Conservation (phyloP, 2,888 invertebrate species). For the Agapetus fuscipes region DNA sequence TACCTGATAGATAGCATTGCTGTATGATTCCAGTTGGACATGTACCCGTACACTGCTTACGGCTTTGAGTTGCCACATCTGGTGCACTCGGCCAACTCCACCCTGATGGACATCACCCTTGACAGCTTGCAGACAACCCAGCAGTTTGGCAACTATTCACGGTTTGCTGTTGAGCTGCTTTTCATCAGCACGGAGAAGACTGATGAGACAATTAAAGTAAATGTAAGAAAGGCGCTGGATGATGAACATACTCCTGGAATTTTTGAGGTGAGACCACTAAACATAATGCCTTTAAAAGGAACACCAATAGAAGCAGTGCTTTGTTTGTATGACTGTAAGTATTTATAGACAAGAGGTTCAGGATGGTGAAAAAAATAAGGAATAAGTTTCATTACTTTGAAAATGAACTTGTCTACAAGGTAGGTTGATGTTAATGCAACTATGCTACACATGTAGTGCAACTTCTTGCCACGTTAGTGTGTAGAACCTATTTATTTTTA, state of each 20-base stretch:
- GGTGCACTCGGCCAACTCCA: constrained; percentile 55
- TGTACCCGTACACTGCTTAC: constrained; percentile 38
- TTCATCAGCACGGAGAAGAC: constrained; percentile 40
- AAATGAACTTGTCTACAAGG: no score
- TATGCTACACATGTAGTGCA: no score
- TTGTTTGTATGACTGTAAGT: no score
- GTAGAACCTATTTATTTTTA: no score
- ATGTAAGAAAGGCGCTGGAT: constrained; percentile 49
- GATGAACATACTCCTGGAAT: constrained; percentile 69
- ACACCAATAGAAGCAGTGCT: no score
- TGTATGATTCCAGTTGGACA: constrained; percentile 39
- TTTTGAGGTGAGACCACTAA: constrained; percentile 51
- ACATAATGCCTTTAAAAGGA: no score
- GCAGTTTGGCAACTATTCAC: constrained; percentile 38
- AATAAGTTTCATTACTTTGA: no score
- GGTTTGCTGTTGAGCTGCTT: constrained; percentile 51
- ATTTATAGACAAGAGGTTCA: no score
- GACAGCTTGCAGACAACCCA: constrained; percentile 39
- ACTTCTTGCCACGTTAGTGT: no score
- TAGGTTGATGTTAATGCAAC: no score
- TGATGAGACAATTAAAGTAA: constrained; percentile 32
- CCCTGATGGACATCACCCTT: constrained; percentile 51
- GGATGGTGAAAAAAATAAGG: no score
- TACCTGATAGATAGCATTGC: no score
- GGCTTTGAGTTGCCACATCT: constrained; percentile 49